Evolutionary conservation across 2,113 vertebrate genomes (phyloP).

Genomic region (Rallus limicola): DNA sequence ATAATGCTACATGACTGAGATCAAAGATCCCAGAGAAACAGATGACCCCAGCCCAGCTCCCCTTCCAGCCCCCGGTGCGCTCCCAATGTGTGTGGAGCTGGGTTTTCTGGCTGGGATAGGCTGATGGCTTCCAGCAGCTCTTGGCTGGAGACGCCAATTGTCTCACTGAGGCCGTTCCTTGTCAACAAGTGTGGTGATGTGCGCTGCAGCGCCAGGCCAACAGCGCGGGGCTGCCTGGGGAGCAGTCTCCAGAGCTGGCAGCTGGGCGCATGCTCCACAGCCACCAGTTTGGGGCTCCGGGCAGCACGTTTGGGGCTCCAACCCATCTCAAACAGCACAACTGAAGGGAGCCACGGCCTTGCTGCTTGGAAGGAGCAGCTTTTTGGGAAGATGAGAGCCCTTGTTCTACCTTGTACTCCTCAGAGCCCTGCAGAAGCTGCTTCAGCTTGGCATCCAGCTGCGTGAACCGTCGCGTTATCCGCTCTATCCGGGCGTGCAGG

Average conservation of each 20-base stretch:
- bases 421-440: conserved; percentile 89
- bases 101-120: conserved; percentile 6
- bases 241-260: not conserved
- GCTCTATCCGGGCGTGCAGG: conserved; percentile 92
- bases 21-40: conserved; percentile 28
- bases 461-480: conserved; percentile 92
- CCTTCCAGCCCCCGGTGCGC: conserved; percentile 17
- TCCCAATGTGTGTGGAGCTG: conserved; percentile 38
- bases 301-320: not conserved
- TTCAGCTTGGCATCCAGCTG: conserved; percentile 92
- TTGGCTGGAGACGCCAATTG: conserved; percentile 29
- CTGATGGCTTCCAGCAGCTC: conserved; percentile 48
- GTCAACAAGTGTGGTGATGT: conserved; percentile 22
- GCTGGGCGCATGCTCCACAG: not conserved
- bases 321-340: fast-evolving
- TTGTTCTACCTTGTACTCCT: conserved; percentile 89
- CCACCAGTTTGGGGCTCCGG: not conserved
- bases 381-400: fast-evolving
- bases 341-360: fast-evolving
- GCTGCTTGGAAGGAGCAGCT: fast-evolving
- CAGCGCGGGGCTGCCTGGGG: not conserved
- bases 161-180: conserved; percentile 33
- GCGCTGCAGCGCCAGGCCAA: not conserved
- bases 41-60: conserved; percentile 21
- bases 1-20: not conserved